Evolutionary conservation across 2,797 vertebrate genomes (phyloP).

Genomic region (Leuciscus waleckii): DNA sequence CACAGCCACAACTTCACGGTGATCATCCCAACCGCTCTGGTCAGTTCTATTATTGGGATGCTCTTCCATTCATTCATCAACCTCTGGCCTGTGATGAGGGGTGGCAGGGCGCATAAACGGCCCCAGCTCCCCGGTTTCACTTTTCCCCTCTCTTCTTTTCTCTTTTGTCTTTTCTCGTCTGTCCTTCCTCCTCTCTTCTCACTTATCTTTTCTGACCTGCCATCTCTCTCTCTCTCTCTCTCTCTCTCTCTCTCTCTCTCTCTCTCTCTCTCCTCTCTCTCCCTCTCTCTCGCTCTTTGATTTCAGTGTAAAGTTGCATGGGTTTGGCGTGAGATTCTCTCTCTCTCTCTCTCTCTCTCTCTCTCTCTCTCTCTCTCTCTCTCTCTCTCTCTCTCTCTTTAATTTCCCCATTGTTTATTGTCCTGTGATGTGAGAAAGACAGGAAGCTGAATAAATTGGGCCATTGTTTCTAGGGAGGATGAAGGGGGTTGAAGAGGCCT

Average conservation of each 20-base stretch:
- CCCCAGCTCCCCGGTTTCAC: constrained; percentile 60
- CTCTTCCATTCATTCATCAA: constrained; percentile 73
- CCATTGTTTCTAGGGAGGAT: constrained; percentile 44
- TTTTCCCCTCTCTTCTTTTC: background rate
- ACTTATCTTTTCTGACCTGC: constrained; percentile 38
- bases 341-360: background rate
- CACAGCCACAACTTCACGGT: constrained; percentile 54
- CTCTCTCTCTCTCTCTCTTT: constrained; percentile 19
- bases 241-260: background rate
- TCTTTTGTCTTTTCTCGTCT: constrained; percentile 19
- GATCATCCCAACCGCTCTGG: constrained; percentile 52
- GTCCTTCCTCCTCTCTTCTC: constrained; percentile 19
- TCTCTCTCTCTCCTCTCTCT: background rate
- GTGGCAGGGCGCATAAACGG: constrained; percentile 68
- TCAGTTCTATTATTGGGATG: constrained; percentile 69
- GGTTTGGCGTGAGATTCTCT: too few species aligned
- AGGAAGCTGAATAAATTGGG: constrained; percentile 42
- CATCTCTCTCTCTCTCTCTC: constrained; percentile 14
- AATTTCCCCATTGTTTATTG: constrained; percentile 57
- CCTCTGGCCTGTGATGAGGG: constrained; percentile 66
- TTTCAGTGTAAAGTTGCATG: too few species aligned
- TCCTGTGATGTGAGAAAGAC: constrained; percentile 66
- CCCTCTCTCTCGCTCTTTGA: constrained; percentile 25
- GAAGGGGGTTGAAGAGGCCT: constrained; percentile 8
- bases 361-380: background rate